phyloP scores from a whole-genome alignment of 35 echinoderm and acorn worm species.

The Amphiura filiformis region DNA sequence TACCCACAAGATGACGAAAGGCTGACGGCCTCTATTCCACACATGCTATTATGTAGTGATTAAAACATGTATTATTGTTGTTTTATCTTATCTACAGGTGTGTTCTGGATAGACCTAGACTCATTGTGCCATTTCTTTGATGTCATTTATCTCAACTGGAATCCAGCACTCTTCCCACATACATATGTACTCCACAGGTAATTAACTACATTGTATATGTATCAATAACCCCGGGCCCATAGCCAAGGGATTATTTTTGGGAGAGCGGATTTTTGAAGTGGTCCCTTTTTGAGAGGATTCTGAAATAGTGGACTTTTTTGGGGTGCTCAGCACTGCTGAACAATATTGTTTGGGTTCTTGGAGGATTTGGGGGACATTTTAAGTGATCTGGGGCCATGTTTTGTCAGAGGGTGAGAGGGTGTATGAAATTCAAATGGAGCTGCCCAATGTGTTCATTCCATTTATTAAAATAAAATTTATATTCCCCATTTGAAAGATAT shows the following conservation, averaged over 20 bases:
- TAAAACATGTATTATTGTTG: neutral
- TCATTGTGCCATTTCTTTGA: constrained; percentile 93
- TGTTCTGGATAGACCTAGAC: constrained; percentile 94
- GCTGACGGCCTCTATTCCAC: too few relatives aligned
- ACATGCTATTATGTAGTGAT: too few relatives aligned
- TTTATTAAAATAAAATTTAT: too few relatives aligned
- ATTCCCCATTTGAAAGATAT: too few relatives aligned
- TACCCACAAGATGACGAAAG: too few relatives aligned
- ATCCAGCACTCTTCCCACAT: constrained; percentile 65
- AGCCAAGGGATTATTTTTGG: neutral
- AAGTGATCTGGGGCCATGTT: too few relatives aligned
- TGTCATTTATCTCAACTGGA: constrained; percentile 96
- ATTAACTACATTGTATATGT: neutral
- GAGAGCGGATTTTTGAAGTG: neutral
- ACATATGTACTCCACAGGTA: constrained; percentile 88
- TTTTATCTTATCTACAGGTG: constrained; percentile 56
- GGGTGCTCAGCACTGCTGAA: neutral
- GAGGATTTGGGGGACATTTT: too few relatives aligned
- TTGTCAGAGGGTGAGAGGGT: too few relatives aligned
- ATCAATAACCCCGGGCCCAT: neutral
- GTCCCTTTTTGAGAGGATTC: neutral
- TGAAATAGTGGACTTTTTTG: neutral
- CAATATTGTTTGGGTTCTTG: neutral
- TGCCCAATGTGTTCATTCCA: too few relatives aligned
- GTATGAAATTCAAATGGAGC: too few relatives aligned